These are phyloP conservation scores for Carcharodon carcharias DNA, from an alignment of 2,797 vertebrate species.

Conservation along the genomic window DNA sequence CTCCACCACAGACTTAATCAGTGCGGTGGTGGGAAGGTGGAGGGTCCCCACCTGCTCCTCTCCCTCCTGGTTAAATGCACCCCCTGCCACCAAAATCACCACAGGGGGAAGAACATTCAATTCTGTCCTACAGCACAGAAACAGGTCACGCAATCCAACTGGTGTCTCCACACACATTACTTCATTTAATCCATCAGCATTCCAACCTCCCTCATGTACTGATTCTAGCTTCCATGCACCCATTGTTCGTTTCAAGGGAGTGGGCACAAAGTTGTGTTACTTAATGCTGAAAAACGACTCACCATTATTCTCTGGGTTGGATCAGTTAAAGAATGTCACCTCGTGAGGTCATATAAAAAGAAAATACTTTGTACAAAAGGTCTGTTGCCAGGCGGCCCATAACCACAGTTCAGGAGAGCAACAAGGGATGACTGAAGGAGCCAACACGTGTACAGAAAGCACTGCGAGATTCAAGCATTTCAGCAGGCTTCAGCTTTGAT, in stretches of 20 bases:
- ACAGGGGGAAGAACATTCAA: too few species aligned
- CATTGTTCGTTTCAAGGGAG: background rate
- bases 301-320: background rate
- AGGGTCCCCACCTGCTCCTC: too few species aligned
- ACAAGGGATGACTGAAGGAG: background rate
- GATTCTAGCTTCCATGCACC: background rate
- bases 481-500: background rate
- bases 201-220: background rate
- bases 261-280: background rate
- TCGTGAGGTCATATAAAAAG: background rate
- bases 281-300: background rate
- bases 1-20: too few species aligned
- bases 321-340: background rate
- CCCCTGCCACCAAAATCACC: too few species aligned
- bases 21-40: too few species aligned
- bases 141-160: background rate
- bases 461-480: background rate
- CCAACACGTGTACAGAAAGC: background rate
- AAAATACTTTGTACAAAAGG: background rate
- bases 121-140: background rate
- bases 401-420: background rate
- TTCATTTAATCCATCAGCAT: background rate
- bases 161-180: background rate
- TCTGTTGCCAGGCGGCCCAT: background rate
- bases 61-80: too few species aligned